phyloP scores from a whole-genome alignment of 2,888 invertebrate genomes.

The Cataglyphis cursor region DNA sequence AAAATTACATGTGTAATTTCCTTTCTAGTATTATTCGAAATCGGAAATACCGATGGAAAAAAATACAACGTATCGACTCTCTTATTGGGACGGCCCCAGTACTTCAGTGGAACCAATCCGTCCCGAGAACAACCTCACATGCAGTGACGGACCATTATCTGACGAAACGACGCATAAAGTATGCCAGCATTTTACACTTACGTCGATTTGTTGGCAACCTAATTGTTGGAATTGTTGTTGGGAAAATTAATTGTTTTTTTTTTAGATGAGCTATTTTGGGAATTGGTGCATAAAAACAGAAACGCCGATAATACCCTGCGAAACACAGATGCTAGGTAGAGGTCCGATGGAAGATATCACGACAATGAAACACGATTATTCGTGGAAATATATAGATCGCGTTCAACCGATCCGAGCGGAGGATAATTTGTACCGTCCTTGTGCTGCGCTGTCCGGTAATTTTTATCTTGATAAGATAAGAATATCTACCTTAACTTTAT shows the following conservation, averaged over 20 bases:
- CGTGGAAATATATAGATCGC: conserved; percentile 78
- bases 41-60: conserved; percentile 87
- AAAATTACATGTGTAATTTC: not conserved
- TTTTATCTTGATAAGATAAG: not conserved
- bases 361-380: conserved; percentile 92
- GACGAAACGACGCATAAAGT: conserved; percentile 89
- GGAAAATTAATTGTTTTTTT: conserved; percentile 23
- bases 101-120: conserved; percentile 76
- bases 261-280: conserved; percentile 82
- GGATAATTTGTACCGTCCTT: conserved; percentile 76
- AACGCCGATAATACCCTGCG: conserved; percentile 75
- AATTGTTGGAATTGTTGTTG: too few relatives aligned
- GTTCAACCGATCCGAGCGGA: conserved; percentile 68
- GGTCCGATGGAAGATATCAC: conserved; percentile 92
- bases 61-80: conserved; percentile 88
- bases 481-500: not conserved
- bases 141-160: conserved; percentile 87
- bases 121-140: conserved; percentile 85
- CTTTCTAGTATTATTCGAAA: conserved; percentile 84
- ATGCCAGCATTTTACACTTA: not conserved
- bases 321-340: conserved; percentile 84
- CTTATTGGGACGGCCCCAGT: conserved; percentile 80
- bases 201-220: not conserved
- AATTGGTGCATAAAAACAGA: conserved; percentile 82
- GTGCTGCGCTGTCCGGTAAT: conserved; percentile 79